Evolutionary conservation across 2,888 invertebrate species (phyloP).

Genomic region (Drosophila incognita): DNA sequence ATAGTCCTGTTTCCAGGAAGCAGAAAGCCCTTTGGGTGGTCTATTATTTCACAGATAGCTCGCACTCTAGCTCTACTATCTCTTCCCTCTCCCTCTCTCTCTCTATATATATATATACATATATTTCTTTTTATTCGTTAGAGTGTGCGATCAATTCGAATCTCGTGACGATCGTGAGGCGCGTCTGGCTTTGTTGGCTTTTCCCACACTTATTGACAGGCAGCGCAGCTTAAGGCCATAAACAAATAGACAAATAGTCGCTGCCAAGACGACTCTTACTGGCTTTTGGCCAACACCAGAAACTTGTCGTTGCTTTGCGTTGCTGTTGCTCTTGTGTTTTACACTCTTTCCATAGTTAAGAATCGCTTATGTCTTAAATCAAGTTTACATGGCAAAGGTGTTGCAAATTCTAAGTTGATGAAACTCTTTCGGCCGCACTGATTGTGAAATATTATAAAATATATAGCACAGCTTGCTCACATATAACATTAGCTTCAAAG

Average conservation of each 20-base stretch:
- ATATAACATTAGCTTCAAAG: background rate
- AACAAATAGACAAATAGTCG: constrained; percentile 74
- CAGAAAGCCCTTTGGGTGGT: constrained; percentile 60
- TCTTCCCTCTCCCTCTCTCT: background rate
- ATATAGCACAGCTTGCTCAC: background rate
- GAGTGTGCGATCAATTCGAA: constrained; percentile 36
- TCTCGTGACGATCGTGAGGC: constrained; percentile 51
- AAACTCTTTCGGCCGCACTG: background rate
- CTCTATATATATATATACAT: background rate
- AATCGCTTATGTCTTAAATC: constrained; percentile 10
- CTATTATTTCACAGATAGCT: constrained; percentile 4
- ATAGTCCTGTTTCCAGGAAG: constrained; percentile 61
- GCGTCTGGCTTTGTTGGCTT: constrained; percentile 71
- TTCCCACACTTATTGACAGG: constrained; percentile 76
- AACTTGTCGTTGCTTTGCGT: constrained; percentile 32
- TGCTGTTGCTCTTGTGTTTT: constrained; percentile 11
- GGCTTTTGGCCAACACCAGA: constrained; percentile 67
- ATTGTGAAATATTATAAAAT: background rate
- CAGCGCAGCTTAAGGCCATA: constrained; percentile 72
- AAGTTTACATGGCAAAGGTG: background rate
- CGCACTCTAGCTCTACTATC: background rate
- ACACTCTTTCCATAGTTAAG: constrained; percentile 20
- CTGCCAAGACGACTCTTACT: constrained; percentile 54
- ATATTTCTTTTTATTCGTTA: constrained; percentile 16
- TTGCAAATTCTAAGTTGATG: background rate